Base-by-base conservation (phyloP, 2,888 invertebrate species). In the Sinelater perroti region DNA sequence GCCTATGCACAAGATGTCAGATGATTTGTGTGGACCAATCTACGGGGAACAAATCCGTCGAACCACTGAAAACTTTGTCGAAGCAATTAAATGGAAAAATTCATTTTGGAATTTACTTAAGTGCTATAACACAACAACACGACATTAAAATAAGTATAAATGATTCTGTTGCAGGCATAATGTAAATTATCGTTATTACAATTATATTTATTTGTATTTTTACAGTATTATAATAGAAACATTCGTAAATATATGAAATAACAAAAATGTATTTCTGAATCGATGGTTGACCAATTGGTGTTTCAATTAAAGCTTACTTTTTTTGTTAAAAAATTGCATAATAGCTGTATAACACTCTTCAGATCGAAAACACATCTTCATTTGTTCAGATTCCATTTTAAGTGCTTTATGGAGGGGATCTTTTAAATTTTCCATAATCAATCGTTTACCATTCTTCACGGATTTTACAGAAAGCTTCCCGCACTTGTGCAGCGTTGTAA, bases 1-100 rank as follows among this genome's bases (percentile, higher is more conserved):
- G 92, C 0, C 85, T 85, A 31, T 97, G 97, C 72, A 88, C 87
- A 1, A 85, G 97, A 50, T 98, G 97, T 74, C 94, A 95, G 78
- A 97, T 97, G 93, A 90, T 98, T 56, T 96, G 97, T 75, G 90
- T 97, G 59, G 90, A 97, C 78, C 97, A 95, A 79, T 80, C 82
- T 35, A 92, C 89, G 1, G 95, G 93, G 0, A 80, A 86, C 64
- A 91, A 88, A 70, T 90, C 90, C 0, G 82, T 87, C 0, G 93
- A 93, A 74, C 92, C 93, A 0, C 76, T 93, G 7, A 82, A 87
- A 62, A 89, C 91, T 1, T 83, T 93, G 64, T 86, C 91, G 0
- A 85, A 85, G 70, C 83, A 86, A 68, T 87, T 90, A 70, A 82
- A 84, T 56, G 91, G 92, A 1, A 91, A 91, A 80, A 80, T 91